Conservation (phyloP, 92 coral and sea anemone genomes). For the Ricordea florida region DNA sequence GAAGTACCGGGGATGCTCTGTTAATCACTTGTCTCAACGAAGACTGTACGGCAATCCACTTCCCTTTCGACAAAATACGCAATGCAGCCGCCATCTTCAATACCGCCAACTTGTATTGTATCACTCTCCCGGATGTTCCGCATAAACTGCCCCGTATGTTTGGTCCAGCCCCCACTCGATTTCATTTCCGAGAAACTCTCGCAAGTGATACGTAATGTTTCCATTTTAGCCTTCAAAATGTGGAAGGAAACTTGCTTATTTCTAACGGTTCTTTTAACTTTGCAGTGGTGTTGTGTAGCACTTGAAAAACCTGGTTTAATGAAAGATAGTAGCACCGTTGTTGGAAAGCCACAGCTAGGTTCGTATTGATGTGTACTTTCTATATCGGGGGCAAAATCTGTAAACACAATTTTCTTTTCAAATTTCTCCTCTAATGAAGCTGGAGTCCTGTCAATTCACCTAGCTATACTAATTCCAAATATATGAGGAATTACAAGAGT, state of each 20-base stretch:
- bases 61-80: conserved; percentile 28
- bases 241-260: background rate
- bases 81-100: conserved; percentile 34
- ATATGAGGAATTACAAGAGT: no score
- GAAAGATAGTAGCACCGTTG: conserved; percentile 15
- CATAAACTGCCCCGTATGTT: conserved; percentile 16
- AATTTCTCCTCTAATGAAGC: no score
- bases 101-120: background rate
- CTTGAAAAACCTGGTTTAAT: background rate
- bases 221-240: no score
- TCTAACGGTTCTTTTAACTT: background rate
- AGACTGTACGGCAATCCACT: conserved; percentile 20
- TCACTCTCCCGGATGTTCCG: conserved; percentile 7
- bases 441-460: no score
- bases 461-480: no score
- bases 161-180: background rate
- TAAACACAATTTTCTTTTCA: no score
- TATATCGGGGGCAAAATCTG: no score
- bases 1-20: background rate
- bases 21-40: background rate
- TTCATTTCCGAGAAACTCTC: no score
- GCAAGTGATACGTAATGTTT: no score
- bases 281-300: background rate
- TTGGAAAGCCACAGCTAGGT: conserved; percentile 40
- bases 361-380: no score